Evolutionary conservation across 2,113 vertebrate genomes (phyloP).

Genomic region (Acrocephalus arundinaceus): DNA sequence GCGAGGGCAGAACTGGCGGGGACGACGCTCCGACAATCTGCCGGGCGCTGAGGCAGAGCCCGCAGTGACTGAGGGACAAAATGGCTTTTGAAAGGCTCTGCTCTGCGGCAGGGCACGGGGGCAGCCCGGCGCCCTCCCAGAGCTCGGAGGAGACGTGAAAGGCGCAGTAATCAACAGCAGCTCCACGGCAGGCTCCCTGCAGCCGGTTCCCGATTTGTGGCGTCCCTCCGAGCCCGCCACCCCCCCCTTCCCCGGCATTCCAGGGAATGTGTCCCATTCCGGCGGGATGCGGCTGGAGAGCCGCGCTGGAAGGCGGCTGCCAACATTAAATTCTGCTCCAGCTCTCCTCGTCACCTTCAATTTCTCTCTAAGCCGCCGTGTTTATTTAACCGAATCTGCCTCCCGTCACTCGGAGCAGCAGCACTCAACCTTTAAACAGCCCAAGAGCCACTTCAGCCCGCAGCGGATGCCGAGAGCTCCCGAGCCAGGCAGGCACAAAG

Average conservation of each 20-base stretch:
- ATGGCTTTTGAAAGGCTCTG: not conserved
- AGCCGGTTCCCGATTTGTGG: fast-evolving
- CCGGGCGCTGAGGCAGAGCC: not conserved
- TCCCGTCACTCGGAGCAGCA: constrained; percentile 25
- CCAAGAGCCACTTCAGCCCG: constrained; percentile 71
- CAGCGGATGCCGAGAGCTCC: constrained; percentile 55
- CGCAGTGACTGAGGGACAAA: not conserved
- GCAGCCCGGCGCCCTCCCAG: not conserved
- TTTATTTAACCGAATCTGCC: constrained; percentile 71
- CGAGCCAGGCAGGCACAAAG: constrained; percentile 43
- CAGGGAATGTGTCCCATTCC: not conserved
- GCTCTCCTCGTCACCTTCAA: constrained; percentile 40
- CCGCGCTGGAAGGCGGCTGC: not conserved
- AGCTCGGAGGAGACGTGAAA: not conserved
- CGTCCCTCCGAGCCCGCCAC: too few relatives aligned
- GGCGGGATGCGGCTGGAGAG: not conserved
- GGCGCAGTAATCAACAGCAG: not conserved
- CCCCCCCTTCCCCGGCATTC: not conserved
- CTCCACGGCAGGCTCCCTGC: not conserved
- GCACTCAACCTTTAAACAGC: constrained; percentile 70
- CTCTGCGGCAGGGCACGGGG: not conserved
- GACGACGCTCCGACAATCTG: not conserved
- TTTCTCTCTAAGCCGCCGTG: constrained; percentile 65
- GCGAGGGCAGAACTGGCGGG: not conserved
- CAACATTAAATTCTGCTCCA: constrained; percentile 63